Evolutionary conservation across 2,113 vertebrate species (phyloP).

Genomic region (Paralichthys olivaceus): DNA sequence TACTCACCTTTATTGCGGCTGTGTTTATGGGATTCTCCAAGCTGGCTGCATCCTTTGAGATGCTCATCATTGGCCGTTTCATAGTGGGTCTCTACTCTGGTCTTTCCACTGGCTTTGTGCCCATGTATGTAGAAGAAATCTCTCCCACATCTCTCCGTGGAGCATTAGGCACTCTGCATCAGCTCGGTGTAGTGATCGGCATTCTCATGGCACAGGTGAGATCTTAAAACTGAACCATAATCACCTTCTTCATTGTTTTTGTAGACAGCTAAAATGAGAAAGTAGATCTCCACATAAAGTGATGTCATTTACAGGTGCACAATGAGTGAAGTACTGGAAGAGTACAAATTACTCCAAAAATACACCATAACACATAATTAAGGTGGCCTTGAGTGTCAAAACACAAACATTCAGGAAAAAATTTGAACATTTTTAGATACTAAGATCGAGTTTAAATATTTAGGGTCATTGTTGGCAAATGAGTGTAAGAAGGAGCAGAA

Average conservation of each 20-base stretch:
- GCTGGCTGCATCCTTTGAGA: slow-evolving; percentile 91
- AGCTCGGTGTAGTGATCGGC: slow-evolving; percentile 93
- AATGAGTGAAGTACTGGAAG: no score
- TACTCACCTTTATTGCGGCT: slow-evolving; percentile 86
- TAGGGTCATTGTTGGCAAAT: no score
- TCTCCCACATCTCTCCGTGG: slow-evolving; percentile 91
- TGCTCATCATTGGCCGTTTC: slow-evolving; percentile 94
- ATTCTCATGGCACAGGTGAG: slow-evolving; percentile 94
- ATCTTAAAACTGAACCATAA: background rate
- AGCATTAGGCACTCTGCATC: slow-evolving; percentile 94
- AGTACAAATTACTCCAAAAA: no score
- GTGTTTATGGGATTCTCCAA: slow-evolving; percentile 95
- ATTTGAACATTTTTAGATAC: no score
- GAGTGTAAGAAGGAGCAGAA: no score
- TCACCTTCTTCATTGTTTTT: background rate
- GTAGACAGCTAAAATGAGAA: background rate
- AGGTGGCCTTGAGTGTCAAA: no score
- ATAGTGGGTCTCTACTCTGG: slow-evolving; percentile 92
- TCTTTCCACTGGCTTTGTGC: slow-evolving; percentile 95
- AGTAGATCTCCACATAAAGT: background rate
- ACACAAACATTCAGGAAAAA: no score
- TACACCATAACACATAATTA: background rate
- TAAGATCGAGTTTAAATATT: no score
- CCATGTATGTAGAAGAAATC: slow-evolving; percentile 95
- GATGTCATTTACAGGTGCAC: no score